Evolutionary conservation across 2,888 invertebrate genomes (phyloP).

Genomic region (Amblyjoppa proteus): DNA sequence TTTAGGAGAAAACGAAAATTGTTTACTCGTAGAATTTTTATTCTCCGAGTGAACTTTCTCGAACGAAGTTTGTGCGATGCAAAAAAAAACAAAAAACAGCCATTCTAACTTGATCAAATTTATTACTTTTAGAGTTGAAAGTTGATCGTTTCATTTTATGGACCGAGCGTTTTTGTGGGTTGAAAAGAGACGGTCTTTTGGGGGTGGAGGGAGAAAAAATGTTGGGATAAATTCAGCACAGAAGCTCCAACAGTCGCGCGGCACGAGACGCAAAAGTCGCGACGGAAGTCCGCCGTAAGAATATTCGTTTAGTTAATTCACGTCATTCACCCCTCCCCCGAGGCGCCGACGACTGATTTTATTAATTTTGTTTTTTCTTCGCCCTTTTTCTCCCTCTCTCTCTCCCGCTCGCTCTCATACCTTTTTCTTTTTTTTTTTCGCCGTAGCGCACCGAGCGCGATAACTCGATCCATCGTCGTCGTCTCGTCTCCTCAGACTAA

Average conservation of each 20-base stretch:
- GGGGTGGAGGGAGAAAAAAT: not conserved
- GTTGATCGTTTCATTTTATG: not conserved
- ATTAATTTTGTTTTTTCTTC: conserved; percentile 79
- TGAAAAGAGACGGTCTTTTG: too few relatives aligned
- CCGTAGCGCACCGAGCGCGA: conserved; percentile 66
- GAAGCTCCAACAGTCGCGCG: not conserved
- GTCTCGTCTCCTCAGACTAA: conserved; percentile 72
- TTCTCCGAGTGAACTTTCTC: too few relatives aligned
- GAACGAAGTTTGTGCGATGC: too few relatives aligned
- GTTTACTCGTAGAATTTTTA: too few relatives aligned
- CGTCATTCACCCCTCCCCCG: conserved; percentile 71
- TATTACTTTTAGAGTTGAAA: not conserved
- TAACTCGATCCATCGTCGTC: conserved; percentile 80
- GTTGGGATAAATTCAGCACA: not conserved
- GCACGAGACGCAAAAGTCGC: conserved; percentile 45
- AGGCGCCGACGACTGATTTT: conserved; percentile 81
- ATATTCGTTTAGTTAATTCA: conserved; percentile 82
- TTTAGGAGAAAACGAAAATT: too few relatives aligned
- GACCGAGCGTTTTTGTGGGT: not conserved
- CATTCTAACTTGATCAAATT: too few relatives aligned
- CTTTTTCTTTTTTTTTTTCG: conserved; percentile 19
- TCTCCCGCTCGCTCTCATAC: conserved; percentile 71
- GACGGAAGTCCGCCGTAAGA: conserved; percentile 58
- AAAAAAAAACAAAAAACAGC: too few relatives aligned
- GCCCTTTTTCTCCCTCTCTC: conserved; percentile 68